Conservation (phyloP, 1,140 invertebrate species). For the Leucophenga varia region DNA sequence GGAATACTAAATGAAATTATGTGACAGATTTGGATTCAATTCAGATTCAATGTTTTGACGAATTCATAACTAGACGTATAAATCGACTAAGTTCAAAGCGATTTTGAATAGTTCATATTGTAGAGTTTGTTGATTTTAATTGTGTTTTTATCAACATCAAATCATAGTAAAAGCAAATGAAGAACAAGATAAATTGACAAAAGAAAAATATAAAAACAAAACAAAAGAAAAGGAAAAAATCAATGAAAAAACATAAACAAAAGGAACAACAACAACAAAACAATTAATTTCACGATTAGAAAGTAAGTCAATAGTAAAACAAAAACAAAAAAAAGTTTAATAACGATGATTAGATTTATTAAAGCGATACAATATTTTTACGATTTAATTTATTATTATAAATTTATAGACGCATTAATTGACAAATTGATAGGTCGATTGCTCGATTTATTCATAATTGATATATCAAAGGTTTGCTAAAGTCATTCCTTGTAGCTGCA, state of each 20-base stretch:
- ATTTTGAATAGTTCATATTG: slow-evolving; percentile 35
- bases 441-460: slow-evolving; percentile 44
- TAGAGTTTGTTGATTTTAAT: slow-evolving; percentile 37
- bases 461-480: slow-evolving; percentile 44
- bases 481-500: slow-evolving; percentile 54
- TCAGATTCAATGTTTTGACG: too few relatives aligned
- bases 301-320: slow-evolving; percentile 31
- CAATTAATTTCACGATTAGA: too few relatives aligned
- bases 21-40: too few relatives aligned
- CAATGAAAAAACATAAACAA: too few relatives aligned
- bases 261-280: too few relatives aligned
- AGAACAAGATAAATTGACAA: too few relatives aligned
- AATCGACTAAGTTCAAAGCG: slow-evolving; percentile 27
- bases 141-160: slow-evolving; percentile 16
- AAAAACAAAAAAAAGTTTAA: slow-evolving; percentile 22
- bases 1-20: slow-evolving; percentile 34
- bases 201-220: too few relatives aligned
- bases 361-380: slow-evolving; percentile 46
- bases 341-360: slow-evolving; percentile 35
- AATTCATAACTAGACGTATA: slow-evolving; percentile 24
- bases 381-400: slow-evolving; percentile 52
- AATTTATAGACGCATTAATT: slow-evolving; percentile 48
- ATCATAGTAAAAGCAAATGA: too few relatives aligned
- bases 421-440: slow-evolving; percentile 34
- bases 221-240: too few relatives aligned